Percentiles rank a stretch among this genome's conserved stretches.
phyloP scores from a whole-genome alignment of 1,140 invertebrate genomes.

The Platorchestia sp. region DNA sequence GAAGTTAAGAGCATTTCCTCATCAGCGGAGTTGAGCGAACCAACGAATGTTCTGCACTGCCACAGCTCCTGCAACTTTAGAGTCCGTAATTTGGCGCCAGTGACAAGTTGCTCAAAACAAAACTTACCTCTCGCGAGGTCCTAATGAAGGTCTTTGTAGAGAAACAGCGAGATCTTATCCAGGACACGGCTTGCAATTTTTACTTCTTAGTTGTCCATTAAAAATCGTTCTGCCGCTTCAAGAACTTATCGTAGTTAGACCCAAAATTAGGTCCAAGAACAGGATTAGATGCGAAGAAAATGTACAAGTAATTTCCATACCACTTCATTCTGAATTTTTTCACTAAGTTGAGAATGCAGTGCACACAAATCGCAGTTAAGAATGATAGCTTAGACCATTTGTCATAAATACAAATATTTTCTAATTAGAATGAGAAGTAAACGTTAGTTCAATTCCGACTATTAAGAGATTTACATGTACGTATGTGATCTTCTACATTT shows the following conservation, averaged over 20 bases:
- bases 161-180: slow-evolving; percentile 6
- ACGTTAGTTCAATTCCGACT: too few relatives aligned
- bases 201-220: not conserved
- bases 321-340: not conserved
- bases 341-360: not conserved
- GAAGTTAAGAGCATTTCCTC: slow-evolving; percentile 22
- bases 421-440: too few relatives aligned
- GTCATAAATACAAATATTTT: too few relatives aligned
- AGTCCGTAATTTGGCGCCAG: slow-evolving; percentile 29
- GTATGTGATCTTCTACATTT: too few relatives aligned
- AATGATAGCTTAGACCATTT: not conserved
- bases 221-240: not conserved
- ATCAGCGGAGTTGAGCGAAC: slow-evolving; percentile 18
- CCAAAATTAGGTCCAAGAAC: not conserved
- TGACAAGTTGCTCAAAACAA: slow-evolving; percentile 46
- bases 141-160: slow-evolving; percentile 40
- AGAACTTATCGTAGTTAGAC: not conserved
- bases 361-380: not conserved
- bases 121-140: slow-evolving; percentile 16
- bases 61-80: not conserved
- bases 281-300: not conserved
- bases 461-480: too few relatives aligned
- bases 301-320: not conserved
- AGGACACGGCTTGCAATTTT: not conserved
- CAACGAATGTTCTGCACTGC: not conserved